These are phyloP conservation scores for Ia io DNA, from an alignment of 2,113 vertebrate species.

Conservation along the genomic window DNA sequence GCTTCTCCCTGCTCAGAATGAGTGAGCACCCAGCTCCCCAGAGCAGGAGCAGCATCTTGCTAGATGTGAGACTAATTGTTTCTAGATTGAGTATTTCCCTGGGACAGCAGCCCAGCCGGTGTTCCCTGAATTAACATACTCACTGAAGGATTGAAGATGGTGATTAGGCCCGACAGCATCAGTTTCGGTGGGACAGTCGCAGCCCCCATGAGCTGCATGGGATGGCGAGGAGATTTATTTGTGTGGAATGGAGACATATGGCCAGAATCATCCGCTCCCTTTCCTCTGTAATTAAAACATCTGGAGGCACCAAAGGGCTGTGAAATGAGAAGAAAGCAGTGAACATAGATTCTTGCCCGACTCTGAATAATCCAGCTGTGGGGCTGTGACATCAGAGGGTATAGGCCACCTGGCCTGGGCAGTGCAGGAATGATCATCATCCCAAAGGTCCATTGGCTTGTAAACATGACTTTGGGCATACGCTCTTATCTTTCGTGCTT, in stretches of 20 bases:
- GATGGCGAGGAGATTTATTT: constrained; percentile 85
- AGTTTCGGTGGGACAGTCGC: constrained; percentile 85
- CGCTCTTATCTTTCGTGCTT: background rate
- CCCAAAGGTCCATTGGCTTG: background rate
- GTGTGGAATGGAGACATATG: constrained; percentile 93
- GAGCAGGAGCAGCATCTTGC: constrained; percentile 70
- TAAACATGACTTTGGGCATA: background rate
- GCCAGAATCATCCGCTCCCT: constrained; percentile 93
- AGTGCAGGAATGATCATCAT: background rate
- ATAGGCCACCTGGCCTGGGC: background rate
- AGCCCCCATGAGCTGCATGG: constrained; percentile 81
- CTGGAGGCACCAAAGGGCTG: constrained; percentile 86
- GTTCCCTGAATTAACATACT: constrained; percentile 92
- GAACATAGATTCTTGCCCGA: constrained; percentile 33
- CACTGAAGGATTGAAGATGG: constrained; percentile 94
- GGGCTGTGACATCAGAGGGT: constrained; percentile 59
- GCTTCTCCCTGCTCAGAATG: background rate
- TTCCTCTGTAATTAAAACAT: constrained; percentile 98
- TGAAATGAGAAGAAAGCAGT: constrained; percentile 68
- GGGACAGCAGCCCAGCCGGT: constrained; percentile 88
- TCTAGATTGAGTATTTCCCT: constrained; percentile 96
- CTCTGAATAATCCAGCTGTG: constrained; percentile 75
- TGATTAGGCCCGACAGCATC: constrained; percentile 94
- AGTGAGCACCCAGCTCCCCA: constrained; percentile 69
- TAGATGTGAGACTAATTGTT: constrained; percentile 88